Conservation (phyloP, 2,888 invertebrate species). For the Apamea epomidion region DNA sequence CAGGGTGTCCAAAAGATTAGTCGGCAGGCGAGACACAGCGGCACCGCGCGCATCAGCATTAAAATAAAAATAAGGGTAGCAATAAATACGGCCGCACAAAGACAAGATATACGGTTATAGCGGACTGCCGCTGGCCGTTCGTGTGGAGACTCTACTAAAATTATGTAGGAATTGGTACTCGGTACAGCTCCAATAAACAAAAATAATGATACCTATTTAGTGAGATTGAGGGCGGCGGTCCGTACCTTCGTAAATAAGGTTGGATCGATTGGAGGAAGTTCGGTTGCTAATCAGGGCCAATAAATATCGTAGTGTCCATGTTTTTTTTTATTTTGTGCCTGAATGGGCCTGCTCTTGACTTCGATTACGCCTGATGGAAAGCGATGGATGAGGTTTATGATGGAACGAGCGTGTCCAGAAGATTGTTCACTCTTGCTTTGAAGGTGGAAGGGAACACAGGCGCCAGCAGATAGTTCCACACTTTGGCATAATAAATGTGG, state of each 20-base stretch:
- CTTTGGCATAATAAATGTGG: not conserved
- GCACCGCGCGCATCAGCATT: constrained; percentile 90
- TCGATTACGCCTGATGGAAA: no score
- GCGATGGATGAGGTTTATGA: no score
- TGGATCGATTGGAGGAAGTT: constrained; percentile 29
- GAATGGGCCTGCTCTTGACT: no score
- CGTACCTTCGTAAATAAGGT: constrained; percentile 50
- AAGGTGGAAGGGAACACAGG: not conserved
- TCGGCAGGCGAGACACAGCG: constrained; percentile 84
- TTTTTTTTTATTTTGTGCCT: no score
- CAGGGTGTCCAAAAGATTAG: constrained; percentile 81
- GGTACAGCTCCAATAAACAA: constrained; percentile 66
- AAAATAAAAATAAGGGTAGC: constrained; percentile 90
- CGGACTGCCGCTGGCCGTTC: constrained; percentile 78
- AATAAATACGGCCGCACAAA: constrained; percentile 88
- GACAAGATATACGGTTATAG: constrained; percentile 90
- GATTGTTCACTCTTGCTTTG: not conserved
- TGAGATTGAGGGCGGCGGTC: constrained; percentile 53
- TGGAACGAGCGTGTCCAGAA: not conserved
- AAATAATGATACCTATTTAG: constrained; percentile 69
- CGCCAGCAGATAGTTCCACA: not conserved
- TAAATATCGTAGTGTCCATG: not conserved
- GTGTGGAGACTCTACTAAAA: constrained; percentile 70
- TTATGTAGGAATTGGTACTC: constrained; percentile 70
- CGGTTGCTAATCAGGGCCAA: constrained; percentile 25